phyloP scores from a whole-genome alignment of 2,113 vertebrate species.

The Paralichthys olivaceus region DNA sequence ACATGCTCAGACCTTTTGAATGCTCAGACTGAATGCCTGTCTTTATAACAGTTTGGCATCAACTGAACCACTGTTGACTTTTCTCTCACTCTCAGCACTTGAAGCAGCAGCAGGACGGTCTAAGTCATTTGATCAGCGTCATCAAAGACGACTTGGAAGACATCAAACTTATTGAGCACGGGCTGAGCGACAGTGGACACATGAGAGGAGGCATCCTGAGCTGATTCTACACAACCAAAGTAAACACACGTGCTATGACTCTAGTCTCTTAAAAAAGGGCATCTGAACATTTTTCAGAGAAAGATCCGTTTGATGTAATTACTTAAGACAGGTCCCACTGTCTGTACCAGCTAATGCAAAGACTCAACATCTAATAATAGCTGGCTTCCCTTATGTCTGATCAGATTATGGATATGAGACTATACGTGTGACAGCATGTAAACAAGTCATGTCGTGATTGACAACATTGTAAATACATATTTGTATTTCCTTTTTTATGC shows the following conservation, averaged over 20 bases:
- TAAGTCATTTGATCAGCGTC: constrained; percentile 95
- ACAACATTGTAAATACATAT: constrained; percentile 73
- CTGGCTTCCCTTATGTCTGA: constrained; percentile 26
- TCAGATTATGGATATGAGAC: constrained; percentile 54
- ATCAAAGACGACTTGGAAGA: constrained; percentile 98
- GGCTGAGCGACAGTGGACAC: constrained; percentile 90
- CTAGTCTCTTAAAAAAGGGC: too few species aligned
- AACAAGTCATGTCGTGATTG: constrained; percentile 44
- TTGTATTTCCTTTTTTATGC: constrained; percentile 69
- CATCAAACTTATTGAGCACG: constrained; percentile 95
- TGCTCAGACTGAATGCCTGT: too few species aligned
- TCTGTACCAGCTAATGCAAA: constrained; percentile 37
- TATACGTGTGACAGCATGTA: constrained; percentile 21
- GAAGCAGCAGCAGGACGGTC: constrained; percentile 96
- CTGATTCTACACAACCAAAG: constrained; percentile 75
- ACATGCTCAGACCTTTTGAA: too few species aligned
- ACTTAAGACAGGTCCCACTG: not conserved
- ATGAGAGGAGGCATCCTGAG: constrained; percentile 89
- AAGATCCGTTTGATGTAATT: not conserved
- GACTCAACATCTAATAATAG: constrained; percentile 58
- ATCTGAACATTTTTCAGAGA: not conserved
- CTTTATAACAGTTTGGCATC: not conserved
- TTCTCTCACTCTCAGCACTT: constrained; percentile 86
- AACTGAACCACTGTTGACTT: not conserved
- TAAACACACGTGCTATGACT: constrained; percentile 3